These are phyloP conservation scores for Tanytarsus gracilentus DNA, from an alignment of 2,888 invertebrate species.

Conservation along the genomic window DNA sequence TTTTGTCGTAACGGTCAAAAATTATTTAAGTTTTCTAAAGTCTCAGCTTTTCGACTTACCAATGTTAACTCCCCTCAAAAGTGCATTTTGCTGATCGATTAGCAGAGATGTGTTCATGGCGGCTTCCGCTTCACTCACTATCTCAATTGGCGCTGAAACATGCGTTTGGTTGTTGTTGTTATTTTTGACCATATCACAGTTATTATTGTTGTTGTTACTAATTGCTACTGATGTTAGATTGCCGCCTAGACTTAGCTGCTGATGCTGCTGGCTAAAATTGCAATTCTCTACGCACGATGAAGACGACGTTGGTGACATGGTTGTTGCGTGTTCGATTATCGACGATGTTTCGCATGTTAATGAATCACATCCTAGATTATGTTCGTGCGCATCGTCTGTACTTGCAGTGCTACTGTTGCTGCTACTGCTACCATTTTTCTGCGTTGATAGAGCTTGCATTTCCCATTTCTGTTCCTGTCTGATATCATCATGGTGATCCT, in stretches of 20 bases:
- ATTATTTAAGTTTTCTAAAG: not conserved
- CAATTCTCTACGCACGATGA: constrained; percentile 7
- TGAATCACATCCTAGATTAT: constrained; percentile 45
- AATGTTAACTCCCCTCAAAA: constrained; percentile 54
- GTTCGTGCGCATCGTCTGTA: constrained; percentile 31
- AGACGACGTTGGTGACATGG: not conserved
- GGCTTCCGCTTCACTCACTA: constrained; percentile 22
- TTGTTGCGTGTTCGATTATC: too few relatives aligned
- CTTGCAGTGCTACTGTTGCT: constrained; percentile 17
- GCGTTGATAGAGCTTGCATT: constrained; percentile 61
- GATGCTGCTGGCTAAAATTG: constrained; percentile 3
- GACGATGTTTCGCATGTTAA: constrained; percentile 33
- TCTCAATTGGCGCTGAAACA: constrained; percentile 12
- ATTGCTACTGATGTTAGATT: not conserved
- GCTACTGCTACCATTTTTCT: constrained; percentile 37
- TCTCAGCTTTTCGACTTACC: too few relatives aligned
- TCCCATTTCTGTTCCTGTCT: constrained; percentile 87
- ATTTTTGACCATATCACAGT: constrained; percentile 29
- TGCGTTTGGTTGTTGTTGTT: constrained; percentile 23
- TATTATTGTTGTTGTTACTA: constrained; percentile 27
- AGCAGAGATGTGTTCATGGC: constrained; percentile 1
- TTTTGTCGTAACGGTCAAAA: not conserved
- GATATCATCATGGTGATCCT: constrained; percentile 89
- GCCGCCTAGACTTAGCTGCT: not conserved
- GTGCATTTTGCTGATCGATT: constrained; percentile 26